Conservation (phyloP, 2,888 invertebrate species). For the Tiliacea aurago region DNA sequence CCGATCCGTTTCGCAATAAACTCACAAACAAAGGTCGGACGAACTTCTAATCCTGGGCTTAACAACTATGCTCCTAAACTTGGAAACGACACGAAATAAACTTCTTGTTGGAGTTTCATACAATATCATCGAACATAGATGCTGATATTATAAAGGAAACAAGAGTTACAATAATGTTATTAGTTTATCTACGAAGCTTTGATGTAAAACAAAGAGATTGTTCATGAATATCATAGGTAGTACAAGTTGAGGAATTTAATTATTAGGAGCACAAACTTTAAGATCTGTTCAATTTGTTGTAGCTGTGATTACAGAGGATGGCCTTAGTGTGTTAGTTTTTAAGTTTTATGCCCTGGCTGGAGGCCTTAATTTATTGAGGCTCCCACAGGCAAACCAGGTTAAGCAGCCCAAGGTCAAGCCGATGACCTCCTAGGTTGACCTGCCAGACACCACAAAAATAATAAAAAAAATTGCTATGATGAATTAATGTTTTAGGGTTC, state of each 20-base stretch:
- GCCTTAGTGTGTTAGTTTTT: too few relatives aligned
- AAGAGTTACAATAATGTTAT: constrained; percentile 13
- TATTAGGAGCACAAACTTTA: background rate
- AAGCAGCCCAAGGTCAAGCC: too few relatives aligned
- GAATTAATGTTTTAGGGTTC: too few relatives aligned
- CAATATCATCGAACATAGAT: constrained; percentile 31
- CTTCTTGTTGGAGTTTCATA: constrained; percentile 33
- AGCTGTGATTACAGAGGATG: background rate
- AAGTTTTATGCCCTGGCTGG: too few relatives aligned
- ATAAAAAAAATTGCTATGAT: too few relatives aligned
- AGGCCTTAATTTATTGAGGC: too few relatives aligned
- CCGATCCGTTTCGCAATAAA: constrained; percentile 43
- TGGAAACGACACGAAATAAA: constrained; percentile 35
- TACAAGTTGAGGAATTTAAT: background rate
- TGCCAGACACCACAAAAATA: too few relatives aligned
- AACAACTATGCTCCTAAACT: constrained; percentile 43
- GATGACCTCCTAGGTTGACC: too few relatives aligned
- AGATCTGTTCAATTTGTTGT: too few relatives aligned
- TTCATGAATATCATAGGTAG: background rate
- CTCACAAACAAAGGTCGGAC: constrained; percentile 43
- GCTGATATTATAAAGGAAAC: constrained; percentile 1
- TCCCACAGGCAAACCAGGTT: too few relatives aligned
- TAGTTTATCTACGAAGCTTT: constrained; percentile 13
- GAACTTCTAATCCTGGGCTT: constrained; percentile 51
- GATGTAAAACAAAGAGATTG: constrained; percentile 6